Evolutionary conservation across 2,113 vertebrate genomes (phyloP), one percentile per base, ranked within the genome.

Genomic region (Mungos mungo): DNA sequence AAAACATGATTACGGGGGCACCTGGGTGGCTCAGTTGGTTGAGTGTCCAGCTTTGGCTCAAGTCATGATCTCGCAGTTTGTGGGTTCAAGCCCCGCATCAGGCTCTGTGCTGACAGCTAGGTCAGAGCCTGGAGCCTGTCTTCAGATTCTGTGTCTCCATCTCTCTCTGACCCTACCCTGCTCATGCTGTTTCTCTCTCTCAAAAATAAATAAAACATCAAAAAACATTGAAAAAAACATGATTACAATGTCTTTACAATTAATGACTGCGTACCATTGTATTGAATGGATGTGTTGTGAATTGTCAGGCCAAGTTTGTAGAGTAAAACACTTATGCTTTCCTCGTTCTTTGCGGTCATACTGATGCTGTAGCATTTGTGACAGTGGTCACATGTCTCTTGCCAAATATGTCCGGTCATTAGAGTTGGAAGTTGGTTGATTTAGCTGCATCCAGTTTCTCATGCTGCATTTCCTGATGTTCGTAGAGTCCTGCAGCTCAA

Each of bases 361-460:
- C 2, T 12, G 25, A 45, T 15, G 0, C 29, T n/a, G 27, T 33
- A 2, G 12, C 5, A 0, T 54, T 84, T 68, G 27, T 8, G 7
- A 5, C 38, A 25, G 1, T 4, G 9, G 27, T 7, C 50, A 1
- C 27, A n/a, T 1, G 0, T 1, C 2, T 71, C 41, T 29, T 13
- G 2, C 5, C 7, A 72, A 27, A 54, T 65, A 41, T 60, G 21
- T 77, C 50, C 21, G 47, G 16, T 82, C 29, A 12, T 47, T 7
- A n/a, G 50, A 80, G 23, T 16, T 65, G 12, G 16, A 72, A 47
- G 27, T 72, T 90, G 9, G 14, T 71, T 80, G 23, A 33, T 80
- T 27, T 4, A 54, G 4, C 27, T 45, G 14, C 35, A 11, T 0
- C 79, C 31, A 2, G 18, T n/a, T 50, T 76, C 93, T 72, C 29